These are phyloP conservation scores for Chironomus striatipennis DNA, from an alignment of 1,140 invertebrate species.

Conservation along the genomic window DNA sequence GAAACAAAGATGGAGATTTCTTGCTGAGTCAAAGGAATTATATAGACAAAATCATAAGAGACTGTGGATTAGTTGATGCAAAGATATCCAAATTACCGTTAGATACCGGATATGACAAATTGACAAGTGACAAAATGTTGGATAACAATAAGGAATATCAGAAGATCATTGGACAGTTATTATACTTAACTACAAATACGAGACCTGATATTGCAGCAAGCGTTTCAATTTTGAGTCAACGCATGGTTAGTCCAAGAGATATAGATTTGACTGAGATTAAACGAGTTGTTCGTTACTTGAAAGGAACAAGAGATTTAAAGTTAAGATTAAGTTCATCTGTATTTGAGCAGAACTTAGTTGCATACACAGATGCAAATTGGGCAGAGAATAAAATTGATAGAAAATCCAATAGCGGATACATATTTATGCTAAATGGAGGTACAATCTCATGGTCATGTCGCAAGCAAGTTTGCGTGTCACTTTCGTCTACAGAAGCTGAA, in stretches of 20 bases:
- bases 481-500: slow-evolving; percentile 40
- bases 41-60: too few species aligned
- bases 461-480: slow-evolving; percentile 36
- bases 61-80: too few species aligned
- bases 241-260: slow-evolving; percentile 29
- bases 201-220: slow-evolving; percentile 39
- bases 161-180: slow-evolving; percentile 33
- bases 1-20: too few species aligned
- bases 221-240: slow-evolving; percentile 34
- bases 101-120: too few species aligned
- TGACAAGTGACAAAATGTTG: too few species aligned
- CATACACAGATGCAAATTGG: slow-evolving; percentile 40
- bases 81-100: too few species aligned
- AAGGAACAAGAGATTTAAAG: too few species aligned
- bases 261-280: too few species aligned
- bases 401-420: slow-evolving; percentile 35
- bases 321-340: slow-evolving; percentile 31
- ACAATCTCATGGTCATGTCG: slow-evolving; percentile 32
- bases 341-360: slow-evolving; percentile 29
- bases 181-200: slow-evolving; percentile 35
- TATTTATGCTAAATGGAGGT: slow-evolving; percentile 31
- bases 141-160: not conserved
- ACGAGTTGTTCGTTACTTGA: too few species aligned
- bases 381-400: slow-evolving; percentile 32
- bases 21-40: too few species aligned